Evolutionary conservation across 2,888 invertebrate species (phyloP), one percentile per base, ranked within the genome.

Genomic region (Harpalus rufipes): DNA sequence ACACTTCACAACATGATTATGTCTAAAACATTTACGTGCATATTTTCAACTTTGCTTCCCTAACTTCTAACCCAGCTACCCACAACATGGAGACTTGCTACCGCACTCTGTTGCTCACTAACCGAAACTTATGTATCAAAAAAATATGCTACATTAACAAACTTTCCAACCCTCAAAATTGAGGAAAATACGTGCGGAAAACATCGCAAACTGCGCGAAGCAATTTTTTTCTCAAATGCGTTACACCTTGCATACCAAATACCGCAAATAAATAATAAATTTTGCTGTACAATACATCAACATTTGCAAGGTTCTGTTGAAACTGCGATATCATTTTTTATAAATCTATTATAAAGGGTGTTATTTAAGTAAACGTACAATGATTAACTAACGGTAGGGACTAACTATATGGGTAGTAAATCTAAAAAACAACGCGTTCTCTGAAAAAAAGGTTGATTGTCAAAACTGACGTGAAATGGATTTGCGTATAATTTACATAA

Each of bases 141-240:
- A 74, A 74, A 74, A 74, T 74, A 68, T 74, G 72, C 44, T 74
- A 74, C 72, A 74, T 44, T 44, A 74, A 74, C 72, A 74, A 44
- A 74, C 41, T 44, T 74, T 74, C 32, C 32, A n/a, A 68, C 68
- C 39, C 68, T 68, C 68, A 68, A 68, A 68, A 68, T 68, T 68
- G 68, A 63, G 68, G 68, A 39, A 68, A 44, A 74, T 41, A 74
- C 72, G 72, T 74, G 72, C 72, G 72, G 41, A 44, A 72, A 74
- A 18, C 44, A 44, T 68, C 7, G 68, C 14, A 68, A 68, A 68
- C 32, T 68, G 25, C 32, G 39, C 68, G 65, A 8, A 32, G 39
- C 65, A 32, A 65, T 65, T 65, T 65, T 32, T 65, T 65, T 12
- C 32, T 32, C 65, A 25, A 63, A 63, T 21, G 21, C 21, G 12